Percentiles rank a stretch among this genome's conserved stretches.
Conservation (phyloP, 2,888 invertebrate genomes). For the Yponomeuta malinellus region DNA sequence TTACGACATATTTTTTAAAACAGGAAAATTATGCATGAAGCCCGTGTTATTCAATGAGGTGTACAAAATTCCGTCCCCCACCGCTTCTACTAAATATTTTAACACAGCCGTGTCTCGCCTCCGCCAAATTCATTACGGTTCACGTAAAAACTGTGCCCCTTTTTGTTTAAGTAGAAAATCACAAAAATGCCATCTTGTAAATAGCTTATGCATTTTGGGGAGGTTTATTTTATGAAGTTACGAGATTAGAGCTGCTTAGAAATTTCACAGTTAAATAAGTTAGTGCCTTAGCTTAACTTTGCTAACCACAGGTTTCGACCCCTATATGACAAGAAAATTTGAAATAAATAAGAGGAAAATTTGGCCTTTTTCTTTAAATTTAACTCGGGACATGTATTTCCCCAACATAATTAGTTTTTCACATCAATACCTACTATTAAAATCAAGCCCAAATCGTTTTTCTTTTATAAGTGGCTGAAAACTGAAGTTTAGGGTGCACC, state of each 20-base stretch:
- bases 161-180: slow-evolving; percentile 71
- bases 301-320: background rate
- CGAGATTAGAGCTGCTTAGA: background rate
- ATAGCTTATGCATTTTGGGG: slow-evolving; percentile 1
- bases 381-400: no score
- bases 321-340: no score
- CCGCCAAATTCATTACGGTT: slow-evolving; percentile 56
- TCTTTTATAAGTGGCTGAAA: no score
- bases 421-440: no score
- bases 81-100: slow-evolving; percentile 10
- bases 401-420: no score
- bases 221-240: background rate
- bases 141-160: slow-evolving; percentile 56
- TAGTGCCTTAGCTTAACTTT: background rate
- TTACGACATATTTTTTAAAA: slow-evolving; percentile 27
- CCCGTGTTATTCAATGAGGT: slow-evolving; percentile 57
- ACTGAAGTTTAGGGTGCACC: no score
- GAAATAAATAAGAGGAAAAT: no score
- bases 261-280: background rate
- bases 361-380: no score
- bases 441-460: no score
- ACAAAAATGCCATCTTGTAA: slow-evolving; percentile 47
- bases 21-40: slow-evolving; percentile 66
- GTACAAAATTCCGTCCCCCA: slow-evolving; percentile 5
- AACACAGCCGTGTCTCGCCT: slow-evolving; percentile 36